Evolutionary conservation across 2,888 invertebrate species (phyloP).

Genomic region (Caenorhabditis sulstoni): DNA sequence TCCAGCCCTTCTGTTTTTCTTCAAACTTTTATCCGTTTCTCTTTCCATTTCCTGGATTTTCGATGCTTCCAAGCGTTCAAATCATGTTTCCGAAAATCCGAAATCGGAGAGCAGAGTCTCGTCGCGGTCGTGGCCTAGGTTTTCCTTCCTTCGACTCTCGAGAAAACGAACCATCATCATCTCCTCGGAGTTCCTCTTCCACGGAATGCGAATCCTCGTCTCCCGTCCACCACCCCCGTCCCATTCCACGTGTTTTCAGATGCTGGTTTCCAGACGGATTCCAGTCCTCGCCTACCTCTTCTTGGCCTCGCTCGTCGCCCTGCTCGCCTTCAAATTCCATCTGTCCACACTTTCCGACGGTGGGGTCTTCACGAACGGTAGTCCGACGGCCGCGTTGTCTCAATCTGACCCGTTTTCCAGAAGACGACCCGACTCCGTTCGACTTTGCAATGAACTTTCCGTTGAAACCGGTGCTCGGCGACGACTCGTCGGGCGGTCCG

Average conservation of each 20-base stretch:
- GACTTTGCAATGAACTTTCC: slow-evolving; percentile 40
- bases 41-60: too few relatives aligned
- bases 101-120: too few relatives aligned
- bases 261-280: slow-evolving; percentile 42
- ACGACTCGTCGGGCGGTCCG: neutral
- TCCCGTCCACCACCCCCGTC: too few relatives aligned
- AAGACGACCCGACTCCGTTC: slow-evolving; percentile 47
- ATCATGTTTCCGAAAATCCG: too few relatives aligned
- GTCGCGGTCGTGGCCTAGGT: too few relatives aligned
- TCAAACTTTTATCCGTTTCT: too few relatives aligned
- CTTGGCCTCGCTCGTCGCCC: slow-evolving; percentile 34
- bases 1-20: neutral
- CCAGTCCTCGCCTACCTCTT: slow-evolving; percentile 50
- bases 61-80: too few relatives aligned
- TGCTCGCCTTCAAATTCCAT: slow-evolving; percentile 42
- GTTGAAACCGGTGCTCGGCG: slow-evolving; percentile 24
- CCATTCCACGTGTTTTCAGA: slow-evolving; percentile 7
- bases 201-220: too few relatives aligned
- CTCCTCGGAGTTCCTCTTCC: too few relatives aligned
- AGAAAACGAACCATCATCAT: too few relatives aligned
- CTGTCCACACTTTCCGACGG: slow-evolving; percentile 30
- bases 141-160: too few relatives aligned
- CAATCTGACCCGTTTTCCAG: slow-evolving; percentile 19
- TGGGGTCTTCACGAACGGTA: slow-evolving; percentile 46
- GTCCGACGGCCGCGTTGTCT: neutral